Conservation (phyloP, 2,113 vertebrate species). For the Kryptolebias marmoratus region DNA sequence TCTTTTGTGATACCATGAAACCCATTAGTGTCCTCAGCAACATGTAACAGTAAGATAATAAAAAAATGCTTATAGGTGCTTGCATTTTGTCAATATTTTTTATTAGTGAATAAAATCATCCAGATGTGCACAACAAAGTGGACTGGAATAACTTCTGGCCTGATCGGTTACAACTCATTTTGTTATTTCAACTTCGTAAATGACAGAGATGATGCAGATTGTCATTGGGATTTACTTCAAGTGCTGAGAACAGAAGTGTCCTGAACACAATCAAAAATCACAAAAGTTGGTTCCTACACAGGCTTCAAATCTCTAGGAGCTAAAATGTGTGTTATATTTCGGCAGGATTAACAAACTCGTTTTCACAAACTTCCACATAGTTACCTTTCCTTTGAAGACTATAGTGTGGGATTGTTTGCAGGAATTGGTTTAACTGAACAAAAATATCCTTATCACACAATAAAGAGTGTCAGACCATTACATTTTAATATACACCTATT, state of each 20-base stretch:
- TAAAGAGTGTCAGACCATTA: neutral
- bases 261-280: neutral
- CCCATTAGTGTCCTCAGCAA: slow-evolving; percentile 12
- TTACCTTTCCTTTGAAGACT: neutral
- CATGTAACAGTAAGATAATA: neutral
- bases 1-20: neutral
- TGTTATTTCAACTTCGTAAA: no score
- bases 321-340: neutral
- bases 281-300: neutral
- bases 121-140: no score
- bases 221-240: no score
- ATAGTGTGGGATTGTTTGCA: neutral
- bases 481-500: neutral
- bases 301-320: neutral
- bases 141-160: no score
- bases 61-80: no score
- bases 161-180: no score
- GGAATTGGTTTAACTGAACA: neutral
- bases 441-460: neutral
- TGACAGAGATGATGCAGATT: no score
- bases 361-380: neutral
- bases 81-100: no score
- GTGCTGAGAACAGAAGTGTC: no score
- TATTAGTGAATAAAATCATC: no score
- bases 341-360: no score